phyloP scores from a whole-genome alignment of 2,888 invertebrate genomes.

The Luffia ferchaultella region DNA sequence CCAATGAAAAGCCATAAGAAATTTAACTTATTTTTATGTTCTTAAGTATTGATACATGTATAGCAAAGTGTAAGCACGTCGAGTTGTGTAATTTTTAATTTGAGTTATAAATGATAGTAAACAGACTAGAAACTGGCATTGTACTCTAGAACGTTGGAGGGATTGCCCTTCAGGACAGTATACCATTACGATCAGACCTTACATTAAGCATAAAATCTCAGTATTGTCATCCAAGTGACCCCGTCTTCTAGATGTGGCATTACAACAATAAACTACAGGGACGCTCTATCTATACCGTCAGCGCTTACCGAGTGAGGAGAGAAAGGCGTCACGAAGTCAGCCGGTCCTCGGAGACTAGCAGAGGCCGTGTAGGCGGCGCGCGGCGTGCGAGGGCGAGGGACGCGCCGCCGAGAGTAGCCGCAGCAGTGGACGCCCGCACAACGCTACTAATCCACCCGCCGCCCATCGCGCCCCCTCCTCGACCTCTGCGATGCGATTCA shows the following conservation, averaged over 20 bases:
- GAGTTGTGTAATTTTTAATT: background rate
- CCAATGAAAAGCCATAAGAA: too few relatives aligned
- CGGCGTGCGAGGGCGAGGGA: slow-evolving; percentile 26
- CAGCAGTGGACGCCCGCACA: slow-evolving; percentile 52
- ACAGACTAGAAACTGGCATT: background rate
- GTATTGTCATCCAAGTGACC: background rate
- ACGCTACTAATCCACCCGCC: slow-evolving; percentile 43
- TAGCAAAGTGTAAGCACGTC: too few relatives aligned
- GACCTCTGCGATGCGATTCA: slow-evolving; percentile 87
- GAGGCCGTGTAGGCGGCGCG: slow-evolving; percentile 49
- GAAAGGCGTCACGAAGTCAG: background rate
- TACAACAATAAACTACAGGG: too few relatives aligned
- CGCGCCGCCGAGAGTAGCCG: slow-evolving; percentile 61
- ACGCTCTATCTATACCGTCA: too few relatives aligned
- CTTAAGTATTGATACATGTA: too few relatives aligned
- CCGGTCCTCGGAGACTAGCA: slow-evolving; percentile 26
- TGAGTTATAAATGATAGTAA: background rate
- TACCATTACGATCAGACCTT: background rate
- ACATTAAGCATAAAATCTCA: background rate
- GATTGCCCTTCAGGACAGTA: background rate
- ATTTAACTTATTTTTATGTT: too few relatives aligned
- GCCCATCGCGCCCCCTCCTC: slow-evolving; percentile 72
- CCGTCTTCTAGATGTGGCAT: too few relatives aligned
- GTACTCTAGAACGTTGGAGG: background rate
- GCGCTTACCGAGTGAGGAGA: background rate